Base-by-base conservation (phyloP, 2,113 vertebrate genomes). In the Oreochromis niloticus region DNA sequence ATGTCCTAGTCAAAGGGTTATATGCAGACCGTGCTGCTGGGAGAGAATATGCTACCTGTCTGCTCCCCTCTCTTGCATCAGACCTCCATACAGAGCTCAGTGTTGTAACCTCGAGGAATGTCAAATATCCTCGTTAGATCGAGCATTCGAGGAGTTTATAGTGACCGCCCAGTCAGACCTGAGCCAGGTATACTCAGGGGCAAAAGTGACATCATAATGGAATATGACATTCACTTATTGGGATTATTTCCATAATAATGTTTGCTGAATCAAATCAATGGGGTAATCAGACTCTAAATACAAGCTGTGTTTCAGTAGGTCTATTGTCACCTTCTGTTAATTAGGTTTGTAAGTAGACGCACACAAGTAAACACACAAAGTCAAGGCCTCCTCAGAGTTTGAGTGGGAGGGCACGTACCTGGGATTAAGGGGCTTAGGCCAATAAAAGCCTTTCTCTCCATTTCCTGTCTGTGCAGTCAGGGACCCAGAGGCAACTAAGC, bases 41-140 rank as follows among this genome's bases (percentile, higher is more conserved):
- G 85, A 85, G 83, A 89, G 85, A 94, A 94, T 92, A 87, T 91
- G 94, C 84, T 92, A 85, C 85, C 93, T 91, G 88, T 91, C 91
- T 24, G 19, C 85, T 43, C 66, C 82, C 84, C 87, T 83, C 83
- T 54, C 7, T 80, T 80, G 85, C 86, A 86, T 22, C 8, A 73
- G 78, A 82, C 50, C 87, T 84, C 88, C 82, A 89, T 87, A 88
- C 89, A 81, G 88, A 85, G 89, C 92, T 88, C 82, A 41, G 86
- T 55, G 89, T 59, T 85, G 83, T 91, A 92, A 94, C 93, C 92
- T 93, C 73, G 4, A 84, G 75, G 91, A 93, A 92, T 93, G 90
- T 95, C 91, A 95, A 92, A 90, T 63, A 91, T 86, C 55, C 61
- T 85, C 19, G 50, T 86, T 79, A 56, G 57, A 79, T 52, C 48